Evolutionary conservation across 2,113 vertebrate species (phyloP).

Genomic region (Ophthalmolycus amberensis): DNA sequence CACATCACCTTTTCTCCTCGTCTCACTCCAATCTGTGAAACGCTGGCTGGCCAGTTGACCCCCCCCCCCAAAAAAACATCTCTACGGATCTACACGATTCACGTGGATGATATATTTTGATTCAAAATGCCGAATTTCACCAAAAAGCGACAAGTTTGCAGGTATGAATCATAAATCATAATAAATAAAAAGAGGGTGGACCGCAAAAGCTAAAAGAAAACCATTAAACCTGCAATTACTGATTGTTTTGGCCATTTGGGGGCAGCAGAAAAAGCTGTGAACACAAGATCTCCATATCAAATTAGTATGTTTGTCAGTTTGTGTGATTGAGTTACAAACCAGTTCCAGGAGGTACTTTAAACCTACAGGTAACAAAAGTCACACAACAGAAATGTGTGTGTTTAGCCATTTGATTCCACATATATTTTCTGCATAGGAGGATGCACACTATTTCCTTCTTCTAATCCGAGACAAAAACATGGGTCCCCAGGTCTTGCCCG

Average conservation of each 20-base stretch:
- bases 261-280: not conserved
- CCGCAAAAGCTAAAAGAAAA: not conserved
- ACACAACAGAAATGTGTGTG: not conserved
- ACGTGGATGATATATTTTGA: too few relatives aligned
- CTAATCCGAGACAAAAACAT: conserved; percentile 93
- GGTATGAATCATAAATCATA: not conserved
- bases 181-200: not conserved
- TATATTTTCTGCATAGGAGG: not conserved
- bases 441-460: conserved; percentile 74
- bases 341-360: not conserved
- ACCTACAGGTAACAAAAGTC: not conserved
- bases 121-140: too few relatives aligned
- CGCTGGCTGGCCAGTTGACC: too few relatives aligned
- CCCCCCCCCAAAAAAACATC: too few relatives aligned
- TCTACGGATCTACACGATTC: too few relatives aligned
- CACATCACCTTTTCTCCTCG: too few relatives aligned
- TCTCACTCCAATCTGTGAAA: too few relatives aligned
- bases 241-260: not conserved
- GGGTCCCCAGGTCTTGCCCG: conserved; percentile 90
- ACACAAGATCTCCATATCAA: not conserved
- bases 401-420: conserved; percentile 3
- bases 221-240: not conserved
- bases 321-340: not conserved
- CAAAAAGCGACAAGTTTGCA: too few relatives aligned
- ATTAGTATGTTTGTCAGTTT: not conserved